Percentiles rank a stretch among this genome's conserved stretches.
Evolutionary conservation across 2,113 vertebrate genomes (phyloP).

Genomic region (Corvus cornix): DNA sequence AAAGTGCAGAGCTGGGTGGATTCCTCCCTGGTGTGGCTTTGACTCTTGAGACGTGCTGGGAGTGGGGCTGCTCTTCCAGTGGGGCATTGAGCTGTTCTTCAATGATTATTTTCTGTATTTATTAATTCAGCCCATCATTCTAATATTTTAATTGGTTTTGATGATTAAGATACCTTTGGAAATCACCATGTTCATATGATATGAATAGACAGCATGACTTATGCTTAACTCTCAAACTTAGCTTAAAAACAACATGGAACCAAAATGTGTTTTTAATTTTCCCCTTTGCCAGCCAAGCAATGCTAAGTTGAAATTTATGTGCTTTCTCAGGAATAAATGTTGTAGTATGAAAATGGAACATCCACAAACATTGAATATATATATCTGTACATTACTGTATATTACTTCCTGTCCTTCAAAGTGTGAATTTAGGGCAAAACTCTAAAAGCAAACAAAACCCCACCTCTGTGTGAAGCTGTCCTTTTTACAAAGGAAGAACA

Average conservation of each 20-base stretch:
- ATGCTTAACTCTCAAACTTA: not conserved
- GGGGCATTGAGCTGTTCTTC: not conserved
- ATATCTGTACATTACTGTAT: not conserved
- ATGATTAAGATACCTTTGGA: not conserved
- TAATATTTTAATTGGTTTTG: not conserved
- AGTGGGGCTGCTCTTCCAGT: not conserved
- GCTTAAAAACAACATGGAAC: not conserved
- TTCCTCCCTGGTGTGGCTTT: not conserved
- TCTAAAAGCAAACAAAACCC: not conserved
- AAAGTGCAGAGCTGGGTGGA: not conserved
- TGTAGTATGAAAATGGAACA: not conserved
- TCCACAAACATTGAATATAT: not conserved
- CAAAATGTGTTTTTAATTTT: not conserved
- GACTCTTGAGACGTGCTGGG: not conserved
- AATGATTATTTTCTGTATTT: not conserved
- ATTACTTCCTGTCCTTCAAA: not conserved
- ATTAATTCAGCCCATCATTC: not conserved
- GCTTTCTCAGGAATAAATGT: not conserved
- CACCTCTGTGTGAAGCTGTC: not conserved
- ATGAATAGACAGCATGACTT: not conserved
- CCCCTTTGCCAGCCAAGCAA: not conserved
- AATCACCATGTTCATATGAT: not conserved
- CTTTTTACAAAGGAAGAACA: not conserved
- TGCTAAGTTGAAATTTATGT: not conserved
- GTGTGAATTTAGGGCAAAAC: not conserved